Conservation (phyloP, 2,113 vertebrate species). For the Peromyscus maniculatus region DNA sequence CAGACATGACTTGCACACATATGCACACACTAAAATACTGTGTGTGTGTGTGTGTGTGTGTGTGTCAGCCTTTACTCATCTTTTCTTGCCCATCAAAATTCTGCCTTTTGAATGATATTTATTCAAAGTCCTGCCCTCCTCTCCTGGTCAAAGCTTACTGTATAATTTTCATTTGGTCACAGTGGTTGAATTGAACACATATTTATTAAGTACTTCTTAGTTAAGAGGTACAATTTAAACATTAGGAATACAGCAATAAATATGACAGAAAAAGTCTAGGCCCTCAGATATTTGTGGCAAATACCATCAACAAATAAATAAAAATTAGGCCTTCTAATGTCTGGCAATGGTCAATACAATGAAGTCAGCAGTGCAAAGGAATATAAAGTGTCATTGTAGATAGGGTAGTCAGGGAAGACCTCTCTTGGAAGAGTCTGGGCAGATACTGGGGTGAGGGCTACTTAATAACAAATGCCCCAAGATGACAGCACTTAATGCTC, state of each 20-base stretch:
- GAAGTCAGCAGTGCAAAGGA: neutral
- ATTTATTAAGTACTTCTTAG: neutral
- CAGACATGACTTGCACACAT: neutral
- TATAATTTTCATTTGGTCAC: conserved; percentile 28
- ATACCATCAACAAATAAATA: neutral
- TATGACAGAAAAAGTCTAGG: neutral
- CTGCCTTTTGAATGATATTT: conserved; percentile 20
- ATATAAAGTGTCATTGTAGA: neutral
- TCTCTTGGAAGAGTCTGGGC: neutral
- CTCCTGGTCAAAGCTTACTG: neutral
- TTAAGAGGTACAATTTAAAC: neutral
- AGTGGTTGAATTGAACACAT: conserved; percentile 5
- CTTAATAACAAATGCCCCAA: neutral
- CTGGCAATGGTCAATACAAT: neutral
- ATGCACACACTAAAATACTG: neutral
- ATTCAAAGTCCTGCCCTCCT: neutral
- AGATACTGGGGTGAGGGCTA: neutral
- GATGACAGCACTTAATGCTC: neutral
- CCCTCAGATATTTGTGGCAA: neutral
- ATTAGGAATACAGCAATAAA: neutral
- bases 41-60: too few relatives aligned
- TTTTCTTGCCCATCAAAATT: neutral
- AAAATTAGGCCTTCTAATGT: neutral
- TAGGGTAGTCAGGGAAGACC: neutral
- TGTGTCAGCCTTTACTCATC: neutral